Evolutionary conservation across 1,140 invertebrate species (phyloP), one percentile per base, ranked within the genome.

Genomic region (Hesperophylax magnus): DNA sequence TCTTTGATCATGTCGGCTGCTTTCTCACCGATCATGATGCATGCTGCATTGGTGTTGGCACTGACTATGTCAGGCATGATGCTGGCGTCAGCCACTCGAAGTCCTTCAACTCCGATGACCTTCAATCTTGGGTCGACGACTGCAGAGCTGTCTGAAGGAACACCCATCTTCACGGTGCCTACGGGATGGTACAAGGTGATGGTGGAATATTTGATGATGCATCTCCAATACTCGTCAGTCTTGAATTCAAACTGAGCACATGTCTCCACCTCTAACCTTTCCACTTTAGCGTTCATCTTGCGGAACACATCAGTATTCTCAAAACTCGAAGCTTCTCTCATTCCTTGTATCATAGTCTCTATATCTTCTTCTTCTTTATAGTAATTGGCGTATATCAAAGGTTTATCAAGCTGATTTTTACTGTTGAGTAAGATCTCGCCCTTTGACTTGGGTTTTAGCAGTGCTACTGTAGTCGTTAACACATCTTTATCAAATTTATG

Each of bases 1-100:
- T 92, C 87, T 82, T 94, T 94, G 80, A 95, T 93, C 85, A 94
- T 90, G 81, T 94, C 93, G 0, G 93, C 89, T 2, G 87, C 93
- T 81, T 93, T 93, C 80, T 95, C 94, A 0, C 90, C 94, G 20
- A 95, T 92, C 93, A 95, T 94, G 11, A 94, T 91, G 0, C 89
- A 91, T 0, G 94, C 93, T 0, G 93, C 93, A 81, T 94, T 94
- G 0, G 93, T 94, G 85, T 95, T 94, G 0, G 93, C 94, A 0
- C 91, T 92, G 1, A 92, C 87, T 31, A 95, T 92, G 2, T 86
- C 89, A 3, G 94, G 94, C 93, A 95, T 95, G 1, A 95, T 91
- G 76, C 93, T 95, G 1, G 92, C 93, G 84, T 95, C 94, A 4
- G 93, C 91, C 0, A 95, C 93, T 8, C 94, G 87, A 0, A 95